These are phyloP conservation scores for Perizoma affinitatum DNA, from an alignment of 2,888 invertebrate genomes.

Conservation along the genomic window DNA sequence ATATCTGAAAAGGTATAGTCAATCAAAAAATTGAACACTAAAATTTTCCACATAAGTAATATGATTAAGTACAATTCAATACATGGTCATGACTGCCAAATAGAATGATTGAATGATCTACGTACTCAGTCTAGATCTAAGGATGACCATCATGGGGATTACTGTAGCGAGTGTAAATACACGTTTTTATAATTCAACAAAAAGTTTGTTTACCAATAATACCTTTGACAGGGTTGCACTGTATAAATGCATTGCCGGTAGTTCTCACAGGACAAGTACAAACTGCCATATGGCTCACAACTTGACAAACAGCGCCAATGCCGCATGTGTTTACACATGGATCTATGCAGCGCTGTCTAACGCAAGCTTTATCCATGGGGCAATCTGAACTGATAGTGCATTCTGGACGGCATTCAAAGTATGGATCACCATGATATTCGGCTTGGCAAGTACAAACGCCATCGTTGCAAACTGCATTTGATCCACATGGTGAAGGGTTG, in stretches of 20 bases:
- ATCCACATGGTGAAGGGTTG: constrained; percentile 87
- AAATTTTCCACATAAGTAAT: too few relatives aligned
- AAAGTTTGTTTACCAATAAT: constrained; percentile 20
- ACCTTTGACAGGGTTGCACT: constrained; percentile 85
- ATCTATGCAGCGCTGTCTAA: constrained; percentile 87
- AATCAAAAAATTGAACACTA: too few relatives aligned
- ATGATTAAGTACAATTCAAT: too few relatives aligned
- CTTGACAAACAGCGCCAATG: constrained; percentile 88
- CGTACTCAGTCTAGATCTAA: too few relatives aligned
- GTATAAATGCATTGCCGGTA: constrained; percentile 89
- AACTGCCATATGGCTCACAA: constrained; percentile 90
- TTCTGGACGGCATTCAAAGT: constrained; percentile 89
- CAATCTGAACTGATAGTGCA: constrained; percentile 90
- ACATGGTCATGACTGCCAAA: too few relatives aligned
- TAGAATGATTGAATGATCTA: too few relatives aligned
- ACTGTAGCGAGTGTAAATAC: too few relatives aligned
- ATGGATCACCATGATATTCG: constrained; percentile 87
- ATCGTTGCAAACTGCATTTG: constrained; percentile 85
- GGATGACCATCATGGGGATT: too few relatives aligned
- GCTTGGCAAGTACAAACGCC: constrained; percentile 85
- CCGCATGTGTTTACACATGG: constrained; percentile 92
- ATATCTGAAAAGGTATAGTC: constrained; percentile 53
- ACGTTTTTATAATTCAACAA: too few relatives aligned
- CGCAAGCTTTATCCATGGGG: constrained; percentile 87
- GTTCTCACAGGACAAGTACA: constrained; percentile 89